Conservation (phyloP, 2,888 invertebrate genomes). For the Eupithecia dodoneata region DNA sequence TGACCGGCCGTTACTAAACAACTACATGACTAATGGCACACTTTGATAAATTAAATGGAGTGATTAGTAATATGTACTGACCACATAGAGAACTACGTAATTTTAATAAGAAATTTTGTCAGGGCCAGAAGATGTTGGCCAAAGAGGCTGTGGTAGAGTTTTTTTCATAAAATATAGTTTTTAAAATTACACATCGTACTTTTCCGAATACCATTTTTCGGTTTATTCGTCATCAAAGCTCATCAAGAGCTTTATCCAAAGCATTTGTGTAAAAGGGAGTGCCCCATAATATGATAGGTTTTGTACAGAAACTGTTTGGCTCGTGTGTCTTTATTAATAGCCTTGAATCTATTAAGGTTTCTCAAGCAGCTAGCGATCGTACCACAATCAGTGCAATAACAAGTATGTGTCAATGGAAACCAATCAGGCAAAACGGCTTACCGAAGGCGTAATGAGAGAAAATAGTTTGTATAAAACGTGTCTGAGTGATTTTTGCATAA, state of each 20-base stretch:
- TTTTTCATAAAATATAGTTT: not conserved
- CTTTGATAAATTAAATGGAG: not conserved
- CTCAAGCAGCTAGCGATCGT: slow-evolving; percentile 36
- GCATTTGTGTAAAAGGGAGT: not conserved
- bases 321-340: slow-evolving; percentile 20
- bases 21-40: not conserved
- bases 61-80: not conserved
- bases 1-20: not conserved
- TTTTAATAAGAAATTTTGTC: not conserved
- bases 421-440: slow-evolving; percentile 50
- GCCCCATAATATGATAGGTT: not conserved
- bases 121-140: not conserved
- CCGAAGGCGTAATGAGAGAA: slow-evolving; percentile 46
- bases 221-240: not conserved
- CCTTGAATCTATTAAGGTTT: slow-evolving; percentile 38
- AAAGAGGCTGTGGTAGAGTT: not conserved
- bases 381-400: slow-evolving; percentile 46
- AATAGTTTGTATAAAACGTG: slow-evolving; percentile 33
- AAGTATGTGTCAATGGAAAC: slow-evolving; percentile 54
- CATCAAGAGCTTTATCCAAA: not conserved
- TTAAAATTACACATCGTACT: not conserved
- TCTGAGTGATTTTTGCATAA: slow-evolving; percentile 28
- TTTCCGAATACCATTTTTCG: no score
- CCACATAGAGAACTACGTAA: not conserved
- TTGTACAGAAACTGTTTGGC: not conserved